Base-by-base conservation (phyloP, 2,113 vertebrate species). In the Aptenodytes patagonicus region DNA sequence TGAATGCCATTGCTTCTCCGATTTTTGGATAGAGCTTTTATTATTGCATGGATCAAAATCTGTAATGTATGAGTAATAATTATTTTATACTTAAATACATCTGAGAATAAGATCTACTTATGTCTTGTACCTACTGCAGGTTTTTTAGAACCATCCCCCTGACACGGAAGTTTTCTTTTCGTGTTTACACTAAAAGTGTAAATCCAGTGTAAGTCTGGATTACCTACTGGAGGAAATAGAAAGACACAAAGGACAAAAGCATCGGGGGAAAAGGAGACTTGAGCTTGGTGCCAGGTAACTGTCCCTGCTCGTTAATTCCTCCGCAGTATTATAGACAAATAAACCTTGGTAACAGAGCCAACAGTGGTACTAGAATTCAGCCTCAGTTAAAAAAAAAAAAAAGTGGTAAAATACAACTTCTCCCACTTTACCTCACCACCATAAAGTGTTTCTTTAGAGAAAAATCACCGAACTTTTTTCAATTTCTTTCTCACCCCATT, bases 251-350 rank as follows among this genome's bases (percentile, higher is more conserved):
- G 24, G 60, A 3, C 17, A 75, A 7, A 78, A 64, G 29, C 26
- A 47, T 0, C 0, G 3, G 32, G 4, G 32, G 28, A 28, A 15
- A 18, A 44, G n/a, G 16, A 28, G 11, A 29, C 13, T 0, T 7
- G 21, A 55, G 24, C 2, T 7, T 7, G 38, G 26, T 26, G 32
- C 34, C 49, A 14, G 42, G 26, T 82, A 2, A 1, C 25, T 32
- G 24, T 31, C 40, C 44, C 57, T 19, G 68, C 22, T 64, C 7
- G 1, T 42, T 57, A 9, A 34, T 51, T 31, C 60, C 9, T 11
- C 32, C 15, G 1, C 16, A 34, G 17, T 4, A 6, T 2, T 4
- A 26, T 0, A 80, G 21, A 21, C 13, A 52, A 52, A 55, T 52
- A 22, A 13, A 6, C 10, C 8, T 9, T 22, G 22, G 4, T 44